These are phyloP conservation scores for Hippopotamyrus pictus DNA, from an alignment of 2,797 vertebrate genomes.

Conservation along the genomic window DNA sequence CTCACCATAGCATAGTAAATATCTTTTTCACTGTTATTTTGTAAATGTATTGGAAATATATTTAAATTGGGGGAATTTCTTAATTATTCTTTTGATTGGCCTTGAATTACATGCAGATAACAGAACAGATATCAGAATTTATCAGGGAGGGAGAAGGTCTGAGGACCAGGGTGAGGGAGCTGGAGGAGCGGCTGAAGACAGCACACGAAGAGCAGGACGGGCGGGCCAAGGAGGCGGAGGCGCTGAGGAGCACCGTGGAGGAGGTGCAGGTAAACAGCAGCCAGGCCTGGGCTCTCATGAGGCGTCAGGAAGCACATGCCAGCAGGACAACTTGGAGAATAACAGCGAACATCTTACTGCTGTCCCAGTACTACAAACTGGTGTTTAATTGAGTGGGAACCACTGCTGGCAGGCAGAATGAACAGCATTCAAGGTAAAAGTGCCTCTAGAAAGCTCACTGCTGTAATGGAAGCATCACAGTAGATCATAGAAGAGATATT, in stretches of 20 bases:
- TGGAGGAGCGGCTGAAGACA: constrained; percentile 45
- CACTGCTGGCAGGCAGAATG: neutral
- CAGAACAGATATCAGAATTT: constrained; percentile 53
- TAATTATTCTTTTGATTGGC: neutral
- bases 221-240: constrained; percentile 11
- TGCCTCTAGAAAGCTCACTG: neutral
- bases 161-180: constrained; percentile 38
- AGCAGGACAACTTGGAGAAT: neutral
- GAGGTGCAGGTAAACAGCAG: constrained; percentile 59
- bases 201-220: constrained; percentile 30
- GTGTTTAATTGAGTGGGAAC: neutral
- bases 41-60: neutral
- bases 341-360: too few species aligned
- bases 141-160: constrained; percentile 39
- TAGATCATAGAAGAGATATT: neutral
- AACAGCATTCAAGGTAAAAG: neutral
- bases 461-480: neutral
- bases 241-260: constrained; percentile 42
- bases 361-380: neutral
- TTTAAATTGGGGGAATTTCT: neutral
- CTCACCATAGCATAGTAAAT: neutral
- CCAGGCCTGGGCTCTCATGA: neutral
- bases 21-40: neutral
- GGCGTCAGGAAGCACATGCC: neutral
- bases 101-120: constrained; percentile 43